Conservation (phyloP, 2,888 invertebrate genomes). For the Cyrtodaria siliqua region DNA sequence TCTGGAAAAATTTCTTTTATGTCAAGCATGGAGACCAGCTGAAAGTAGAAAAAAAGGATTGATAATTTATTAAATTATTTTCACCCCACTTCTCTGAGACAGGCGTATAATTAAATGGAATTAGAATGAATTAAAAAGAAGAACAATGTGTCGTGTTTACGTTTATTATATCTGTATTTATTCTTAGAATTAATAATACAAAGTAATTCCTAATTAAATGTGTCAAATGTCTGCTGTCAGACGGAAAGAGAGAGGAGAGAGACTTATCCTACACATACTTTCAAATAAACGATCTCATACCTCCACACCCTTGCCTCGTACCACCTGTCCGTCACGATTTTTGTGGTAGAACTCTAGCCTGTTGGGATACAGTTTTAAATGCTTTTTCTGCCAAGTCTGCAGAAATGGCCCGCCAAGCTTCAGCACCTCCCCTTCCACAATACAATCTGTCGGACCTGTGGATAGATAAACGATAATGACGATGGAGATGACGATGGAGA, state of each 20-base stretch:
- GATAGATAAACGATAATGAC: slow-evolving; percentile 3
- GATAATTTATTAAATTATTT: too few relatives aligned
- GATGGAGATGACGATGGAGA: too few relatives aligned
- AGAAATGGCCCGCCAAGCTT: slow-evolving; percentile 99
- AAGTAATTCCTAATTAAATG: too few relatives aligned
- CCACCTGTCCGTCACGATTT: slow-evolving; percentile 85
- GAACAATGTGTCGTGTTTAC: too few relatives aligned
- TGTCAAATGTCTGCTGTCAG: too few relatives aligned
- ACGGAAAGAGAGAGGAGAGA: too few relatives aligned
- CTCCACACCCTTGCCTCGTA: slow-evolving; percentile 85
- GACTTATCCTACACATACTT: too few relatives aligned
- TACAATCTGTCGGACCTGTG: slow-evolving; percentile 94
- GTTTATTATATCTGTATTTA: too few relatives aligned
- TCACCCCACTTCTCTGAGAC: too few relatives aligned
- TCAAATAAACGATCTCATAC: slow-evolving; percentile 64
- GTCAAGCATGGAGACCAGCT: slow-evolving; percentile 98
- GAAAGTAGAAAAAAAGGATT: slow-evolving; percentile 60
- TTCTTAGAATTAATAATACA: too few relatives aligned
- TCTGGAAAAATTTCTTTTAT: slow-evolving; percentile 98
- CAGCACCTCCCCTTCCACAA: slow-evolving; percentile 99
- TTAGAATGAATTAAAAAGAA: too few relatives aligned
- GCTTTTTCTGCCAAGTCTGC: slow-evolving; percentile 99
- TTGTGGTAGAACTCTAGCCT: slow-evolving; percentile 95
- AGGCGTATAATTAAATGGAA: too few relatives aligned
- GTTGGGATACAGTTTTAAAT: slow-evolving; percentile 92